These are phyloP conservation scores for Camelus dromedarius DNA, from an alignment of 2,113 vertebrate species.

Conservation along the genomic window DNA sequence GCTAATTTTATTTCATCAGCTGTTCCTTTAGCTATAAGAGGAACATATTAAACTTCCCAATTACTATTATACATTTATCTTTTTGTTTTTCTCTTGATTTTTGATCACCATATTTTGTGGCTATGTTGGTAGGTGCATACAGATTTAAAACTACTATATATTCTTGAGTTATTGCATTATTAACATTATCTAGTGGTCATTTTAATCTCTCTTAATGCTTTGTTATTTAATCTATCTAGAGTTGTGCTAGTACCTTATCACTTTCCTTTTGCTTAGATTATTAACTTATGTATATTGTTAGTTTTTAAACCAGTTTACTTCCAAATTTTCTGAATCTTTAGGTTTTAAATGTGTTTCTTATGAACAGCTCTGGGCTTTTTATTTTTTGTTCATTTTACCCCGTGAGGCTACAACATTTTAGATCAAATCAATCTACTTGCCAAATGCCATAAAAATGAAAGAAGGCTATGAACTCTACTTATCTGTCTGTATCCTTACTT, in stretches of 20 bases:
- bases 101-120: not conserved
- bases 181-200: not conserved
- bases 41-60: not conserved
- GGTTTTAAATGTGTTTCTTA: not conserved
- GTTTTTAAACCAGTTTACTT: not conserved
- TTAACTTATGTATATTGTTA: not conserved
- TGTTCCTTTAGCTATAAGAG: not conserved
- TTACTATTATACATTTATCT: not conserved
- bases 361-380: not conserved
- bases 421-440: not conserved
- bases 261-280: not conserved
- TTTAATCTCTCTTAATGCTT: not conserved
- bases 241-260: not conserved
- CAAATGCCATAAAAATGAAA: not conserved
- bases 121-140: not conserved
- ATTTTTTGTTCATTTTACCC: not conserved
- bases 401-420: not conserved
- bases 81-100: not conserved
- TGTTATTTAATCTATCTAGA: not conserved
- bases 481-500: not conserved
- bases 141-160: not conserved
- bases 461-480: not conserved
- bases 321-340: not conserved
- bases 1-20: not conserved
- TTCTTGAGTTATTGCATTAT: not conserved